Evolutionary conservation across 2,888 invertebrate genomes (phyloP), one percentile per base, ranked within the genome.

Genomic region (Sicus ferrugineus): DNA sequence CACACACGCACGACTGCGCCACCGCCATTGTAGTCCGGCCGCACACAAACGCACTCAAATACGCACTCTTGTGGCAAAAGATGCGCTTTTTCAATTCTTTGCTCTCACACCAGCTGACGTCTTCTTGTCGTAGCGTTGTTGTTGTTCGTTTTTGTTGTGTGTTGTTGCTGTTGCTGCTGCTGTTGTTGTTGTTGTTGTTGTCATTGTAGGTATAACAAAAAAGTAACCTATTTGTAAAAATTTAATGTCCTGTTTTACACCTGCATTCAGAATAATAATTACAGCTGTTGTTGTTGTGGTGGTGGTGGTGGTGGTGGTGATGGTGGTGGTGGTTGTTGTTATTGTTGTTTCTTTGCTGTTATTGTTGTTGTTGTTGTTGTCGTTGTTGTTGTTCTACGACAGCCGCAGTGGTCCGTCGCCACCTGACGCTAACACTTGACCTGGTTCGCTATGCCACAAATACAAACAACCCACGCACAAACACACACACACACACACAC

Each of bases 351-450:
- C n/a, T n/a, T n/a, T n/a, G n/a, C n/a, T n/a, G n/a, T n/a, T 48
- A 54, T 31, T 34, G 50, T 59, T 46, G 46, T 46, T 58, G 64
- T 19, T 58, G 67, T 54, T 58, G 46, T 58, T 67, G 38, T 52
- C 28, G 58, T 30, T 48, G 50, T 23, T 48, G n/a, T n/a, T n/a
- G n/a, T n/a, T n/a, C n/a, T n/a, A n/a, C n/a, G n/a, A 9, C 42
- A 21, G 46, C 31, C 56, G 64, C 64, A 56, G 28, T 69, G 69
- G 64, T 64, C 69, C 54, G n/a, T n/a, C n/a, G 58, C 48, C 59
- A 69, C 64, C 69, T 69, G 50, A 64, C 58, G 69, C 69, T 48
- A 64, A 58, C 64, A 64, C 69, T 69, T 69, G 69, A 69, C 69
- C 69, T 59, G 69, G 30, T 69, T 69, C 54, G 16, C 34, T 21